Evolutionary conservation across 2,888 invertebrate species (phyloP), one percentile per base, ranked within the genome.

Genomic region (Sarcophaga caerulescens): DNA sequence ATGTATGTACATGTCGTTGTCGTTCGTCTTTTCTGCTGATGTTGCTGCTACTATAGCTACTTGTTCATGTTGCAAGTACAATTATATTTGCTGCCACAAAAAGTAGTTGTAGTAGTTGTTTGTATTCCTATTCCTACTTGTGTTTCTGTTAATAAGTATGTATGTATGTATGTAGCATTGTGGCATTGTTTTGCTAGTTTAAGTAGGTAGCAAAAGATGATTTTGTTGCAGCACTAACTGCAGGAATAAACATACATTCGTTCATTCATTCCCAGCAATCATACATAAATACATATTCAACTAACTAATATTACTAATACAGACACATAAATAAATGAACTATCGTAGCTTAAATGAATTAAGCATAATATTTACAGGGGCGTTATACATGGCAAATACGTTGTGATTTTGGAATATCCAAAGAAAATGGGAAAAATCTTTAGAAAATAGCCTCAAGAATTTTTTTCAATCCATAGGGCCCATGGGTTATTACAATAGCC

Each of bases 331-430:
- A 78, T 85, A 86, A 86, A 87, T 87, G 87, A 84, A 87, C 86
- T 86, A 75, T 82, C 84, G 82, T 81, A 85, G 87, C 84, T 87
- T 87, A 87, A 87, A 87, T 83, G 84, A 87, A 83, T 87, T 86
- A 82, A 81, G 84, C 59, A 82, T 83, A 75, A 81, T 81, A 81
- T 78, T 66, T 84, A 35, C 84, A 87, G 87, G 73, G 68, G 25
- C 85, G 82, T 73, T 45, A 60, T 17, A 52, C 8, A 3, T 52
- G 17, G 52, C 8, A 12, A 14, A 52, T 52, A 35, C 10, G 35
- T 35, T 35, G 10, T 35, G 35, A 35, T 35, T 35, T 35, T 35
- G 10, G 8, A 35, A 35, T 35, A 10, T 35, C 35, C 8, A 35
- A 35, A 35, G 35, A 35, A 35, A 52, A 52, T 52, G 52, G 52